Base-by-base conservation (phyloP, 2,113 vertebrate species). In the Melanerpes aurifrons region DNA sequence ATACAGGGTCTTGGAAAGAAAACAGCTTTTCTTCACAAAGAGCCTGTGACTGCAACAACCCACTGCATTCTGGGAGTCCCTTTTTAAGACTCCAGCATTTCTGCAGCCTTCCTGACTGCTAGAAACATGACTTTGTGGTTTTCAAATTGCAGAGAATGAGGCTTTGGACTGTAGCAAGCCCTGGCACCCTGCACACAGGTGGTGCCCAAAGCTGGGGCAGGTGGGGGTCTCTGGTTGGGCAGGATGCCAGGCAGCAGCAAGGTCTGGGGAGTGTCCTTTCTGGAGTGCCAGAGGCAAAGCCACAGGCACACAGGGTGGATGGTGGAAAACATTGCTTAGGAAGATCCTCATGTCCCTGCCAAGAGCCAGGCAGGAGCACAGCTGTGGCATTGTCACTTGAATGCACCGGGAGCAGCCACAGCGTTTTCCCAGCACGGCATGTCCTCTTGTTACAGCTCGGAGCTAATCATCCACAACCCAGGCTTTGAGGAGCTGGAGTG, bases 401-500 rank as follows among this genome's bases (percentile, higher is more conserved):
- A 40, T 24, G 61, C 12, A 12, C n/a, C 61, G 20, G 20, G 26
- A 78, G 16, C 15, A 80, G 16, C 57, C 0, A 0, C 22, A 32
- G 12, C 29, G 22, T 22, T 86, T 84, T 79, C 54, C 77, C 77
- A 79, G 37, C 56, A 70, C 31, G 80, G 7, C 31, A 0, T 63
- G n/a, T 76, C 50, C 67, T 81, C 67, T 62, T 83, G 83, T 95
- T 77, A 26, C 97, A 99, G 99, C 47, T 98, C 96, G 0, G 97
- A 97, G 78, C 85, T 98, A 92, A 97, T 98, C 43, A 98, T 99
- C 93, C 90, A n/a, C 89, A 99, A 99, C 79, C 81, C 97, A 29
- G 98, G 93, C 20, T 99, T 98, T 93, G 92, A 97, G 67, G 98
- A 98, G 12, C 74, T 96, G 28, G 97, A 97, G 99, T 99, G 96